Evolutionary conservation across 2,113 vertebrate genomes (phyloP), one percentile per base, ranked within the genome.

Genomic region (Gallinago jamesoni): DNA sequence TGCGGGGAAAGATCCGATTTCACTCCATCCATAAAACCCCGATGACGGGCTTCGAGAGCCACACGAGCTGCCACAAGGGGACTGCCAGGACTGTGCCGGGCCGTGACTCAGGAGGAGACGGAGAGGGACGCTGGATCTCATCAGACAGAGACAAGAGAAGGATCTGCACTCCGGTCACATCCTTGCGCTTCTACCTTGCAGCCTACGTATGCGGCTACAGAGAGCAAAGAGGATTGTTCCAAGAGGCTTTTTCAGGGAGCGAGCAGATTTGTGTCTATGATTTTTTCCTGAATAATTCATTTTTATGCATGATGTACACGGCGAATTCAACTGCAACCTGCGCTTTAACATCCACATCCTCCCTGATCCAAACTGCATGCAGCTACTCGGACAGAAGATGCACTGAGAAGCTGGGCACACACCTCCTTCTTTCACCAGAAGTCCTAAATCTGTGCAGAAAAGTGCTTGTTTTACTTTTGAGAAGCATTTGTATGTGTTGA

Each of bases 41-140:
- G 73, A 28, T 31, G 77, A 72, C 17, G 8, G 31, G 53, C 73
- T 76, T 21, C 7, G 7, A 55, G 72, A 87, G 75, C 89, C 24
- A 66, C 95, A 56, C 41, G 45, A 62, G 94, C 93, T 90, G 85
- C 77, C 93, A 90, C 55, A 83, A 56, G 84, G 47, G 28, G 22
- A 27, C 35, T 68, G 92, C 64, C 82, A 86, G 85, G 48, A 33
- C 28, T 3, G n/a, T 12, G 68, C 87, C 33, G 66, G 63, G 90
- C 5, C 90, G 53, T 81, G 77, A 94, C 94, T 96, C 93, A 84
- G 77, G 91, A 75, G 6, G 1, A 87, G 60, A 70, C 25, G 0
- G 22, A 53, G 50, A 89, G 66, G 4, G 1, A 57, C 28, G 3
- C 28, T 10, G 63, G 39, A 57, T 72, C 92, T 68, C 72, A 47